Evolutionary conservation across 2,113 vertebrate species (phyloP), one percentile per base, ranked within the genome.

Genomic region (Chamaea fasciata): DNA sequence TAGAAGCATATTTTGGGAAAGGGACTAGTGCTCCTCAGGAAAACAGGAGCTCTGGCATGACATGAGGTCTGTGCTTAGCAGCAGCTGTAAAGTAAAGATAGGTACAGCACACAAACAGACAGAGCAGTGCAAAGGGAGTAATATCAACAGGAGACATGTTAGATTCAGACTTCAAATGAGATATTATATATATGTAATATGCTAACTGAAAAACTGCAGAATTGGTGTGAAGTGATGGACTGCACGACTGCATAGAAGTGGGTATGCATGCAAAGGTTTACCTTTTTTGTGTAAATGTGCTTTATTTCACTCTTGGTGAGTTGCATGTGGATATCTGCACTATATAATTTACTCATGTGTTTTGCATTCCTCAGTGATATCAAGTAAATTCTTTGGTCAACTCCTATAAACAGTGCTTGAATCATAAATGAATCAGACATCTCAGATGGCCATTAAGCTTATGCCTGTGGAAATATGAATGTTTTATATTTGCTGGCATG

Each of bases 281-380:
- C 41, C 59, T 62, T 89, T 65, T 35, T 23, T 90, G n/a, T 57
- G 53, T 64, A 82, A 70, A 49, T 73, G 30, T 87, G 44, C 30
- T 90, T 94, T 90, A 75, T 90, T 95, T 94, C 65, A 78, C n/a
- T 84, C 75, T 33, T 90, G 37, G 73, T 76, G 56, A 84, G n/a
- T 42, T 84, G 26, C 73, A 84, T 84, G 35, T 86, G 88, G 79
- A 78, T 93, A 89, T 87, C 93, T 90, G 69, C 57, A 71, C 37
- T 96, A 70, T 82, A 56, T 83, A 94, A 96, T 92, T 95, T 95
- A 85, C 83, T 96, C 77, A 78, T 89, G 50, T 95, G 87, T 95
- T 95, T 94, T 94, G 55, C 73, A 96, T 97, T 96, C 94, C 92
- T 89, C 22, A 42, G 42, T 79, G 94, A 91, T 96, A 96, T 91